These are phyloP conservation scores for Drosophila aff. DNA, from an alignment of 1,140 invertebrate species.

Conservation along the genomic window DNA sequence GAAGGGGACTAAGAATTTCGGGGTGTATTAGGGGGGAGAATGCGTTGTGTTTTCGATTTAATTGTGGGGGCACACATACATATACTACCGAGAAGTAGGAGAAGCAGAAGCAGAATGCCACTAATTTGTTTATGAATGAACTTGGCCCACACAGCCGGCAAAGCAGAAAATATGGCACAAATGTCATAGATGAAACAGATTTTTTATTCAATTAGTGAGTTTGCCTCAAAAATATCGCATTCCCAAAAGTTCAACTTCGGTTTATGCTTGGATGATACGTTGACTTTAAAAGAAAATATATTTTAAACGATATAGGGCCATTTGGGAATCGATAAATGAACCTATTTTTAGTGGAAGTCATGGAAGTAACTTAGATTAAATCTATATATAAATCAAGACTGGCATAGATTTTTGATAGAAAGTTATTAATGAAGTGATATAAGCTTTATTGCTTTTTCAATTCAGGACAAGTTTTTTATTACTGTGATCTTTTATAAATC, in stretches of 20 bases:
- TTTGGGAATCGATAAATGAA: too few species aligned
- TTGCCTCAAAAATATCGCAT: slow-evolving; percentile 5
- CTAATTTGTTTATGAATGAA: slow-evolving; percentile 76
- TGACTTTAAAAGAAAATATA: neutral
- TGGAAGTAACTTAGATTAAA: too few species aligned
- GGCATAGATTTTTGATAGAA: too few species aligned
- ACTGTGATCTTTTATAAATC: too few species aligned
- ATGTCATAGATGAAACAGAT: slow-evolving; percentile 44
- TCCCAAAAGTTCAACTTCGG: neutral
- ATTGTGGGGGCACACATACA: slow-evolving; percentile 39
- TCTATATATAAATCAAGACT: too few species aligned
- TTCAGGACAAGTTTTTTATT: too few species aligned
- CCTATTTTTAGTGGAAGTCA: too few species aligned
- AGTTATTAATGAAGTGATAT: too few species aligned
- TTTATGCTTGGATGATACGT: neutral
- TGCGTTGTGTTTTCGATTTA: slow-evolving; percentile 53
- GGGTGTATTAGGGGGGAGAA: neutral
- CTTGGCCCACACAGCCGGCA: slow-evolving; percentile 23
- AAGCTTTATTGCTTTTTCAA: too few species aligned
- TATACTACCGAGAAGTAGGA: neutral
- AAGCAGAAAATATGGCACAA: slow-evolving; percentile 17
- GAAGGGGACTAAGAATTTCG: neutral
- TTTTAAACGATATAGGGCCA: neutral
- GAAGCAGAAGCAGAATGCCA: slow-evolving; percentile 25
- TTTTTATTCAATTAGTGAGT: slow-evolving; percentile 16